Evolutionary conservation across 2,888 invertebrate genomes (phyloP), one percentile per base, ranked within the genome.

Genomic region (Drosophila kuntzei): DNA sequence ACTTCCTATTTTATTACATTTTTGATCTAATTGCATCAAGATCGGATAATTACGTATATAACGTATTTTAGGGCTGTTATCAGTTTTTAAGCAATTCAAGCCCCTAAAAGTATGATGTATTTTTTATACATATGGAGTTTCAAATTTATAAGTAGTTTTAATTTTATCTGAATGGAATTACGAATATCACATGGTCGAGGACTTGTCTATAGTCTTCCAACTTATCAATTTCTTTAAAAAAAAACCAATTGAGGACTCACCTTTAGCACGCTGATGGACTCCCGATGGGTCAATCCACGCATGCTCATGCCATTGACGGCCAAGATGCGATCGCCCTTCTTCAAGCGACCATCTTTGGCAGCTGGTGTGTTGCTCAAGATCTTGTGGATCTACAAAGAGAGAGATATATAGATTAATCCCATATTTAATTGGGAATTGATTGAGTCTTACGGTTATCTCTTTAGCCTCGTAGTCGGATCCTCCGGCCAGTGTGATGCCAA

Each of bases 381-480:
- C 92, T 97, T 96, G 92, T 98, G 97, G 75, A 98, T 95, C 97
- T 97, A 90, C 8, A 39, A 18, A 25, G 12, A 7, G 18, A 12
- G n/a, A 4, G 4, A 8, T 14, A 25, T 2, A 1, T 2, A 29
- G 32, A 20, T 27, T 12, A 18, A 12, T 18, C 16, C 1, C 18
- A 3, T n/a, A 32, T 1, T 32, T 12, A 2, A 12, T 12, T 6
- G 12, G 8, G 0, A 18, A 32, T 25, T 14, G 2, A n/a, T 2
- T 9, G 14, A 5, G 9, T 8, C 95, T 93, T 92, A 97, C 97
- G 89, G 97, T 97, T 76, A 98, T 97, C 92, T 97, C 97, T 93
- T 97, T 98, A 87, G 96, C 95, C 93, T 98, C 98, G 91, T 97
- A 97, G 91, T 98, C 98, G 16, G 95, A 95, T 54, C 98, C 98